phyloP scores from a whole-genome alignment of 1,140 invertebrate species.

The Wasmannia auropunctata region DNA sequence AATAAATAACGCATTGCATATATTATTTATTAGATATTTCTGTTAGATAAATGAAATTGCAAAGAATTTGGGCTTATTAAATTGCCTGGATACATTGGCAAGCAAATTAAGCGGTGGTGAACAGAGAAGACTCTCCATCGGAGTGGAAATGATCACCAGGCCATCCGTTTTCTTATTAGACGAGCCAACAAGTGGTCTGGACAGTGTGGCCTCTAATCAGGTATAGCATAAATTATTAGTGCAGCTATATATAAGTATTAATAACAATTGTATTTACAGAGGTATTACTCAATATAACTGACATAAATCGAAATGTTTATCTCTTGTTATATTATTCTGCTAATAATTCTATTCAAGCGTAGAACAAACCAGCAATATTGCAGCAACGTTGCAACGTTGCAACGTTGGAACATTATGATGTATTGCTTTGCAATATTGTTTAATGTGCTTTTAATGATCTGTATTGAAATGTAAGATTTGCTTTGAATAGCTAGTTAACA shows the following conservation, averaged over 20 bases:
- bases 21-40: not conserved
- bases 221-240: slow-evolving; percentile 77
- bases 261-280: not conserved
- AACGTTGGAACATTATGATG: not conserved
- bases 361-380: not conserved
- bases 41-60: slow-evolving; percentile 87
- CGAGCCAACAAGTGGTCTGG: slow-evolving; percentile 91
- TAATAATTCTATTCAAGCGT: not conserved
- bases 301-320: not conserved
- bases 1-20: not conserved
- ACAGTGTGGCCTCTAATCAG: slow-evolving; percentile 90
- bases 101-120: slow-evolving; percentile 92
- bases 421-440: not conserved
- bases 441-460: not conserved
- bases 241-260: not conserved
- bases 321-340: not conserved
- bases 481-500: slow-evolving; percentile 83
- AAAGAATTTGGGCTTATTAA: slow-evolving; percentile 86
- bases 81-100: slow-evolving; percentile 88
- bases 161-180: slow-evolving; percentile 90
- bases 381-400: not conserved
- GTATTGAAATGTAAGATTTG: not conserved
- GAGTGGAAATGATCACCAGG: slow-evolving; percentile 93
- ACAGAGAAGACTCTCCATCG: slow-evolving; percentile 93
- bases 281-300: not conserved